Base-by-base conservation (phyloP, 1,140 invertebrate species). In the Eupristina koningsbergeri region DNA sequence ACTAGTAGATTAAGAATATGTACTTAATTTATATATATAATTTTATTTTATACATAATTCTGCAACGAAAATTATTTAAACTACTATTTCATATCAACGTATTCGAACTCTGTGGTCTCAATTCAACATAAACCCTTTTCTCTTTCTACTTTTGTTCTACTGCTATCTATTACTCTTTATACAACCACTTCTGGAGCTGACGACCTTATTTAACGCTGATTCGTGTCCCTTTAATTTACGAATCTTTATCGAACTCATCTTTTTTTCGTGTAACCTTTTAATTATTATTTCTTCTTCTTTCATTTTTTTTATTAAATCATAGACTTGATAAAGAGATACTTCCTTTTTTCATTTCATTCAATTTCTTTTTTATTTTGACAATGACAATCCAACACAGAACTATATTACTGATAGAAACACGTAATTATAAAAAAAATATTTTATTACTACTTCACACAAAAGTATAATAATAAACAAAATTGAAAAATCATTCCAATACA, bases 241-340 rank as follows among this genome's bases (percentile, higher is more conserved):
- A 74, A 81, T 81, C 58, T 61, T 64, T 34, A 81, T 81, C 53
- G 71, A 81, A 75, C 58, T 75, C 58, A 63, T 81, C 53, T 63
- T 39, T 50, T 47, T 11, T n/a, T 17, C 19, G 53, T 34, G 53
- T 74, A 64, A 64, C 58, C 50, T 73, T 81, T 75, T 75, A 81
- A 75, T 81, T 81, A 81, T 64, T 81, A 36, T 22, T n/a, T 73
- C 22, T 53, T 64, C 71, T 47, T 75, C 73, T 75, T 81, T 58
- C 29, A 58, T 61, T n/a, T n/a, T 45, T 50, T 61, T 41, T 47
- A 47, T 13, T 36, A 45, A 41, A 15, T 47, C 29, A 15, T 73
- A 19, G 3, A n/a, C 26, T 47, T n/a, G 17, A 73, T 9, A 47
- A 73, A 29, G n/a, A 47, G 26, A 15, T 47, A 15, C 5, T 47